Conservation (phyloP, 2,797 vertebrate species). For the Gallinago stenura region DNA sequence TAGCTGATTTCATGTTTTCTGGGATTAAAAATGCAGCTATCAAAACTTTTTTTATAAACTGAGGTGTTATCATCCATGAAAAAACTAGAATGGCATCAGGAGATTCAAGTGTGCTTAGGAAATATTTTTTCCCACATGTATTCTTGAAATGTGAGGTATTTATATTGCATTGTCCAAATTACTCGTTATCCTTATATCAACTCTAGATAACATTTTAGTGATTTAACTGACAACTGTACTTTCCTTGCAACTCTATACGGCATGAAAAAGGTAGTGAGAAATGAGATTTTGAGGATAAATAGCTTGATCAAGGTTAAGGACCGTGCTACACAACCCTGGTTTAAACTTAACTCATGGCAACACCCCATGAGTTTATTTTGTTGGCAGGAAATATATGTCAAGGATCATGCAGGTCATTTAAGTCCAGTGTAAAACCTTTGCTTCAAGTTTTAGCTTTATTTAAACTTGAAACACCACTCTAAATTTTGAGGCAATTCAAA, state of each 20-base stretch:
- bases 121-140: not conserved
- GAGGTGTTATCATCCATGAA: not conserved
- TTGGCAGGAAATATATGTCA: not conserved
- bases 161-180: not conserved
- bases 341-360: not conserved
- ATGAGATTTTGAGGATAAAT: conserved; percentile 1
- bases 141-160: conserved; percentile 1
- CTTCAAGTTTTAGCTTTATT: not conserved
- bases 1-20: conserved; percentile 23
- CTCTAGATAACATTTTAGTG: not conserved
- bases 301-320: not conserved
- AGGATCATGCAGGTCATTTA: not conserved
- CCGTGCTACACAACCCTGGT: not conserved
- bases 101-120: not conserved
- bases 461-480: not conserved
- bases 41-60: not conserved
- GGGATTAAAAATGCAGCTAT: conserved; percentile 36
- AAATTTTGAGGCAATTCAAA: not conserved
- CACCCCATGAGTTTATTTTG: not conserved
- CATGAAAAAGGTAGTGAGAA: not conserved
- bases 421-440: not conserved
- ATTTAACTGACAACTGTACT: not conserved
- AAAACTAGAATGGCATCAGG: not conserved
- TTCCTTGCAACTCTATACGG: not conserved
- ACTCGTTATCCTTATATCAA: conserved; percentile 17